Evolutionary conservation across 1,140 invertebrate species (phyloP), one percentile per base, ranked within the genome.

Genomic region (Drosophila ironensis): DNA sequence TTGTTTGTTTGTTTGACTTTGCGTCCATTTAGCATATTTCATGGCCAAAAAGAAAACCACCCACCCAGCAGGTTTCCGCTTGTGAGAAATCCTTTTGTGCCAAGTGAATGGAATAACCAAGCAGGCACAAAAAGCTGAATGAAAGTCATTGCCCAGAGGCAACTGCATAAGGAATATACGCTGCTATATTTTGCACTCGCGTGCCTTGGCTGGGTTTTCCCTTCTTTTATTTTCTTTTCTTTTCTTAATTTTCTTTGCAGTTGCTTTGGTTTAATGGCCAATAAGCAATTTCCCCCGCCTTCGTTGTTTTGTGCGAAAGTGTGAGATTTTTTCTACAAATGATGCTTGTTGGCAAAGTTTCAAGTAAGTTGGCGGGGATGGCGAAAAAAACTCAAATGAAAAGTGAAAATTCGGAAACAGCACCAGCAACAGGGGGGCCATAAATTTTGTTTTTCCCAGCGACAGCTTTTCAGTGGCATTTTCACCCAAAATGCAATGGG

Each of bases 271-370:
- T 46, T 57, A 56, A 57, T 67, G 60, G 54, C 50, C 54, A 53
- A 61, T 72, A 78, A 76, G 68, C 61, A 56, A 51, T 69, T 78
- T 72, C 27, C 9, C 16, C 2, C 41, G 12, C 17, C n/a, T n/a
- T n/a, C n/a, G n/a, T 35, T 27, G 22, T n/a, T 8, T 54, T 56
- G 51, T 44, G 28, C 28, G 35, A 70, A 76, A 67, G 67, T 61
- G 35, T 71, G 53, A 24, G 57, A 61, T 57, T 56, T 51, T 33
- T 12, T 51, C 52, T 19, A 40, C 33, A 27, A 44, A 61, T 47
- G 33, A 51, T 35, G 25, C n/a, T n/a, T 27, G 11, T 7, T 14
- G 27, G 20, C 20, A 38, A 70, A 27, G 46, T 56, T 60, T 17
- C 24, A n/a, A 8, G 12, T 35, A 37, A 38, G 8, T 33, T 50